Base-by-base conservation (phyloP, 1,140 invertebrate species). In the Aphidius ervi region DNA sequence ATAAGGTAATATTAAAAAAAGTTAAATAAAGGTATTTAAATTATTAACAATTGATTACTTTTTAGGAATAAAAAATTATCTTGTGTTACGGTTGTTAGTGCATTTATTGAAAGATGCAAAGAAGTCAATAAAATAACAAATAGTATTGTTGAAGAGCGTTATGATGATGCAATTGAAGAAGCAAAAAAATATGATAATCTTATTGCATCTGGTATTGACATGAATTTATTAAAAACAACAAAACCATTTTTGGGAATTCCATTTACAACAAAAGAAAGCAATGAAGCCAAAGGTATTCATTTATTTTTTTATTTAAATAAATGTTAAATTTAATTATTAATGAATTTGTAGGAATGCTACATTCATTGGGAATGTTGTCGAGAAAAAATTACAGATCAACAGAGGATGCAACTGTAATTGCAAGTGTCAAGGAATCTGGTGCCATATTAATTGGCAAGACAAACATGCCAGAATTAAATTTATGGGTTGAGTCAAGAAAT, bases 371-470 rank as follows among this genome's bases (percentile, higher is more conserved):
- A 3, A 67, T 91, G 43, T n/a, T 81, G 0, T 69, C 78, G 5
- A 79, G 90, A 9, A 76, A 74, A 62, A 72, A 81, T 58, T 68
- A 76, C 59, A 82, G 82, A 43, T 86, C 88, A 0, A 61, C 77
- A 1, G 81, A 87, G 59, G 93, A 97, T 84, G 88, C 92, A 7
- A 87, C 88, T 57, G 87, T 87, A 61, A 87, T 97, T 8, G 73
- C 77, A 7, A 72, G 87, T 23, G 74, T 97, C 70, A 88, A 88
- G 69, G 78, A 85, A 46, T 88, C 92, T 48, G 94, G 97, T 41
- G 93, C 85, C 46, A 97, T 99, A 68, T 85, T 93, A 2, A 76
- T 97, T 5, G 92, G 86, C n/a, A 88, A 94, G 54, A 95, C 94
- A 10, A 99, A 98, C 79, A 86, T 96, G 46, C 94, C 95, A 1